Evolutionary conservation across 2,113 vertebrate genomes (phyloP), one percentile per base, ranked within the genome.

Genomic region (Nothocercus julius): DNA sequence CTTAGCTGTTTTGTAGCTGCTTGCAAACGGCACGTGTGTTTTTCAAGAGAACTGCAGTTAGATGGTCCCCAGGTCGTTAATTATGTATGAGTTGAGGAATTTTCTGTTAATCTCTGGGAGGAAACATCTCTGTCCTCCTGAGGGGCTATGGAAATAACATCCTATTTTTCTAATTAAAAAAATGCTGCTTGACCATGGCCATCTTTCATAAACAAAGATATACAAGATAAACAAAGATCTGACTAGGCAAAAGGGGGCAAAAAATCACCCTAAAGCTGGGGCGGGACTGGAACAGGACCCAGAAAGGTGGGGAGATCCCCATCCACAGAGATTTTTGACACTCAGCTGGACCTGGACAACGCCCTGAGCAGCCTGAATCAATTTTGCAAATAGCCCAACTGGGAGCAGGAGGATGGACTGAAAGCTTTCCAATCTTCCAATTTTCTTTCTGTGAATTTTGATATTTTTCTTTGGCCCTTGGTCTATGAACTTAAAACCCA

Each of bases 11-110:
- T 40, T 45, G 70, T 73, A 47, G 87, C 22, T 1, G 5, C 70
- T 79, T 76, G 78, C 24, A 42, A 89, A 56, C 1, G 3, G 17
- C 1, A 1, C 12, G 53, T 91, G 87, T 64, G 89, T 85, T 78
- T 82, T 86, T 74, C 5, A 44, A 28, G 74, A 45, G 77, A 78
- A 53, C 49, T 74, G 8, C 68, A 89, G 81, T 49, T 81, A 66
- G 81, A 17, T 9, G 0, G 58, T 90, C 51, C 64, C 70, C 34
- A 53, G 42, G 42, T 63, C 5, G 1, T 87, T 72, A 16, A 80
- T 86, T 92, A 68, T 79, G 93, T 89, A 72, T 87, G 84, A 95
- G 91, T 74, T 79, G 9, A 92, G 78, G 82, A 87, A 84, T 87
- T 58, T 82, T 66, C 59, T 1, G 10, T 21, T 53, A 1, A 64